Evolutionary conservation across 2,797 vertebrate genomes (phyloP).

Genomic region (Strix occidentalis): DNA sequence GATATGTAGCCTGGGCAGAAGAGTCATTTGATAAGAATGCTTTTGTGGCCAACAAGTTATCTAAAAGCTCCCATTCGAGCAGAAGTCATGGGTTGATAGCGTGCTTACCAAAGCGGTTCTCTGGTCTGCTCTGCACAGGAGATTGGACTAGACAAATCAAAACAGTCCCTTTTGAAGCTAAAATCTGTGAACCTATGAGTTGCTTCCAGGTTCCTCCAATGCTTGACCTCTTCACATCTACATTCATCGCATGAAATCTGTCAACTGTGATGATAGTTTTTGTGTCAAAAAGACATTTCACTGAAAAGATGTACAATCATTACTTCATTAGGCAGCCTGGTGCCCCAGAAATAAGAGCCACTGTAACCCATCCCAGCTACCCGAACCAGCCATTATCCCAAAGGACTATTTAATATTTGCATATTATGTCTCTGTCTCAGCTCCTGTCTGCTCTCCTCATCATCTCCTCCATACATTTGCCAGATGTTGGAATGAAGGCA

Average conservation of each 20-base stretch:
- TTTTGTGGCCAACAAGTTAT: background rate
- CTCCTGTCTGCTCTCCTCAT: conserved; percentile 41
- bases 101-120: background rate
- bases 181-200: background rate
- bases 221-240: background rate
- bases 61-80: background rate
- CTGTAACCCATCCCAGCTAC: background rate
- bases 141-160: background rate
- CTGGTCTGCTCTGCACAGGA: background rate
- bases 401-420: background rate
- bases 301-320: background rate
- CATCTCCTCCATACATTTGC: background rate
- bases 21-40: background rate
- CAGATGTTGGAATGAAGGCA: conserved; percentile 20
- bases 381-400: background rate
- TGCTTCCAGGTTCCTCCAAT: background rate
- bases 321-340: background rate
- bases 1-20: background rate
- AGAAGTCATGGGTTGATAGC: background rate
- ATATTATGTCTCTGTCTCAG: background rate
- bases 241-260: background rate
- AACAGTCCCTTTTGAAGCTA: background rate
- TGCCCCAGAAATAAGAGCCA: background rate
- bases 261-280: background rate
- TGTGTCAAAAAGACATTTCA: background rate